Conservation (phyloP, 2,797 vertebrate genomes). For the Aphelocoma californica region DNA sequence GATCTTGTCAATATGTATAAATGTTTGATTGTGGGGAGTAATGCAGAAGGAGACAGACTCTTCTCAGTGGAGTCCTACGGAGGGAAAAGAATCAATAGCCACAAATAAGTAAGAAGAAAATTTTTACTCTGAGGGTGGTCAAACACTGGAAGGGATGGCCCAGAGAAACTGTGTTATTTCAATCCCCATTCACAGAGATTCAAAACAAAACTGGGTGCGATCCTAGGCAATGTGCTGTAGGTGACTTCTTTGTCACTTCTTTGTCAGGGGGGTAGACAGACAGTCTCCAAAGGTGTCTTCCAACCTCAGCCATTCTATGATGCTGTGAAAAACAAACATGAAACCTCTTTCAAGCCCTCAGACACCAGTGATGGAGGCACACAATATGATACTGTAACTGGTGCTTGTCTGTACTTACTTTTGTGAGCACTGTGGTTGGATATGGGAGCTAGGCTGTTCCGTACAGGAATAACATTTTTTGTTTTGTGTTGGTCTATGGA, state of each 20-base stretch:
- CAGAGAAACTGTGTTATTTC: background rate
- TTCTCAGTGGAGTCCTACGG: background rate
- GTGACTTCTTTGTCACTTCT: background rate
- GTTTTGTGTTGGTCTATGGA: constrained; percentile 67
- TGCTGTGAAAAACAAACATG: background rate
- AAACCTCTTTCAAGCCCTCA: background rate
- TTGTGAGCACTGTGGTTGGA: constrained; percentile 77
- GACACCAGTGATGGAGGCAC: background rate
- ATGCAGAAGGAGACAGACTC: background rate
- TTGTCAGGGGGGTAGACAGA: background rate
- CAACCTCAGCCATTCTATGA: background rate
- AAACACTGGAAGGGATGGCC: background rate
- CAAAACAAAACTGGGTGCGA: background rate
- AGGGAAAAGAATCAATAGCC: background rate
- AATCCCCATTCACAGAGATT: background rate
- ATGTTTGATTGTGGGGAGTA: background rate
- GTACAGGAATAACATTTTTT: constrained; percentile 68
- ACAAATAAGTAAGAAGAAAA: background rate
- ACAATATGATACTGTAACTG: background rate
- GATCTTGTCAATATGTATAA: background rate
- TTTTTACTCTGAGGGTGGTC: background rate
- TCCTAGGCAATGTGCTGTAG: background rate
- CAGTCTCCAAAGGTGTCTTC: background rate
- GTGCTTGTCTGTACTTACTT: constrained; percentile 75
- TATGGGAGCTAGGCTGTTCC: constrained; percentile 78